A percentile compares a stretch with the other conserved stretches of the same genome.
These are phyloP conservation scores for Paramuricea clavata DNA, from an alignment of 92 coral and sea anemone genomes.

Conservation along the genomic window DNA sequence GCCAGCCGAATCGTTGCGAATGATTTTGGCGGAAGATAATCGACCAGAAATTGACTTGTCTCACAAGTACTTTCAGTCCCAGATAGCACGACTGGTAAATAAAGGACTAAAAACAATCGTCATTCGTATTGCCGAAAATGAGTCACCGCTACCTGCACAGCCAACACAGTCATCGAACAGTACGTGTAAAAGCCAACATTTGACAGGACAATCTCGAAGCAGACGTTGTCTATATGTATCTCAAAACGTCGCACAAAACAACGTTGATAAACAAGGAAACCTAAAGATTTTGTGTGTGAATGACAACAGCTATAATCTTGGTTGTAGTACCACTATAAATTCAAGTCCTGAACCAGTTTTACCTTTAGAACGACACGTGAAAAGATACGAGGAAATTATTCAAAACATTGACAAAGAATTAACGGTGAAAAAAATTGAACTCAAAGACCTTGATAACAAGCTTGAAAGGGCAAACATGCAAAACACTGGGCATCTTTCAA, in stretches of 20 bases:
- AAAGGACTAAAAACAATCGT: conserved; percentile 56
- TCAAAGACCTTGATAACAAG: conserved; percentile 37
- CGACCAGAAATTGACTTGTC: conserved; percentile 61
- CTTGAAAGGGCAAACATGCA: conserved; percentile 37
- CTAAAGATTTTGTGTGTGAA: too few relatives aligned
- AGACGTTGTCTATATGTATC: conserved; percentile 10
- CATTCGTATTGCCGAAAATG: conserved; percentile 47
- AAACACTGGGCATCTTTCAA: conserved; percentile 44
- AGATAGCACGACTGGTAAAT: conserved; percentile 47
- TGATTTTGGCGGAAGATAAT: conserved; percentile 35
- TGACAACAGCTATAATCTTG: too few relatives aligned
- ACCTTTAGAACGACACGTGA: conserved; percentile 52
- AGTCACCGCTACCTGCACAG: conserved; percentile 40
- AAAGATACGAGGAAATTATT: conserved; percentile 28
- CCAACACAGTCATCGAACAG: background rate
- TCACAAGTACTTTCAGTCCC: conserved; percentile 51
- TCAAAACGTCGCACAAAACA: too few relatives aligned
- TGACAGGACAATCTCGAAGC: background rate
- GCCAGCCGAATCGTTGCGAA: conserved; percentile 14
- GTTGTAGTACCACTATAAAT: too few relatives aligned
- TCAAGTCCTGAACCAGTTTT: too few relatives aligned
- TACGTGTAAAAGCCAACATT: background rate
- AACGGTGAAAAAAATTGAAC: conserved; percentile 24
- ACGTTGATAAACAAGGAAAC: background rate
- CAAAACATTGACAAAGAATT: background rate